Conservation (phyloP, 2,888 invertebrate species). For the Oligia strigilis region DNA sequence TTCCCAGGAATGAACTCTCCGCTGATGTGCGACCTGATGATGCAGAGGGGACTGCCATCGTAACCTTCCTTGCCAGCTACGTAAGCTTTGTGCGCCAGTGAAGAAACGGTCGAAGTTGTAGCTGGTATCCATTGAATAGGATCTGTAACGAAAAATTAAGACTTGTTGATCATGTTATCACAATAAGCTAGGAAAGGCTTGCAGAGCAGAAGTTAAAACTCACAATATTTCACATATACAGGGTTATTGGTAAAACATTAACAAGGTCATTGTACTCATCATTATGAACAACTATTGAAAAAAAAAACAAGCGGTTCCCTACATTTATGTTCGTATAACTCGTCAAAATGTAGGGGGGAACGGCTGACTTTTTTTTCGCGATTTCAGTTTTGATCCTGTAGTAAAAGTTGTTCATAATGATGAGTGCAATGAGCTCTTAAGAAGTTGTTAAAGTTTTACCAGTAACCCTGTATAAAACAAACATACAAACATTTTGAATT, state of each 20-base stretch:
- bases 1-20: conserved; percentile 86
- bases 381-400: too few relatives aligned
- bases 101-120: conserved; percentile 74
- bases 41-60: conserved; percentile 86
- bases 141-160: conserved; percentile 61
- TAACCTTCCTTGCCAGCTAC: conserved; percentile 85
- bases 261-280: too few relatives aligned
- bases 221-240: too few relatives aligned
- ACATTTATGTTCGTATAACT: too few relatives aligned
- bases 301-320: too few relatives aligned
- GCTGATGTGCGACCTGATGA: conserved; percentile 84
- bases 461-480: neutral
- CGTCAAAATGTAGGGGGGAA: too few relatives aligned
- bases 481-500: neutral
- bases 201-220: neutral
- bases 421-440: too few relatives aligned
- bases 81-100: conserved; percentile 77
- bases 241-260: too few relatives aligned
- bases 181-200: neutral
- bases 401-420: too few relatives aligned
- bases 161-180: neutral
- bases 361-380: too few relatives aligned
- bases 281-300: too few relatives aligned
- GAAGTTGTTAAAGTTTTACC: too few relatives aligned
- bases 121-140: conserved; percentile 82